Conservation (phyloP, 2,888 invertebrate species). For the Yponomeuta evonymella region DNA sequence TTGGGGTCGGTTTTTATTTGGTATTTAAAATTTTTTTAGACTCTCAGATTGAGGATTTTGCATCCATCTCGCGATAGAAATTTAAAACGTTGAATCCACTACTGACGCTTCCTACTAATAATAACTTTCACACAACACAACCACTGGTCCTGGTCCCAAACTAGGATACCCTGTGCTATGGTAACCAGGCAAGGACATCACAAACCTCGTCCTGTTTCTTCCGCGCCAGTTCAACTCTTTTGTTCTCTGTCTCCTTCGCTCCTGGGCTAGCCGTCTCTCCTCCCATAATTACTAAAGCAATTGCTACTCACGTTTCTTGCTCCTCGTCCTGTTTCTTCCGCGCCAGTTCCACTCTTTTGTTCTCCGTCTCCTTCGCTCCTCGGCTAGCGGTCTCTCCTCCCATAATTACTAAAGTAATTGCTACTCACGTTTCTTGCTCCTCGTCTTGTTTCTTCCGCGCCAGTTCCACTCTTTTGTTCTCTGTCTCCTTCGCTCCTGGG, state of each 20-base stretch:
- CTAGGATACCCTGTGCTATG: no score
- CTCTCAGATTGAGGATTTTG: not conserved
- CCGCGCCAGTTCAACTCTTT: no score
- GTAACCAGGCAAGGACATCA: no score
- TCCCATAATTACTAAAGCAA: no score
- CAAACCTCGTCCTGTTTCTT: no score
- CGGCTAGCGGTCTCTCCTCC: no score
- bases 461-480: conserved; percentile 30
- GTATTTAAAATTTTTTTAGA: not conserved
- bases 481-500: conserved; percentile 22
- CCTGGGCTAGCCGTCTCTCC: not conserved
- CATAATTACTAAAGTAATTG: not conserved
- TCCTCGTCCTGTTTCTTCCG: conserved; percentile 38
- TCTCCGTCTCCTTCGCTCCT: conserved; percentile 24
- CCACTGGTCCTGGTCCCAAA: no score
- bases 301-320: not conserved
- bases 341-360: conserved; percentile 31
- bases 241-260: not conserved
- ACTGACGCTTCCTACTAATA: no score
- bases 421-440: not conserved
- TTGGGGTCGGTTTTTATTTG: no score
- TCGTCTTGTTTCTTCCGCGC: conserved; percentile 39
- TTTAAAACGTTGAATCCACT: no score
- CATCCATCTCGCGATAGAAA: not conserved
- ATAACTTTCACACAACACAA: no score